These are phyloP conservation scores for Microtus richardsoni DNA, from an alignment of 2,113 vertebrate genomes.

Conservation along the genomic window DNA sequence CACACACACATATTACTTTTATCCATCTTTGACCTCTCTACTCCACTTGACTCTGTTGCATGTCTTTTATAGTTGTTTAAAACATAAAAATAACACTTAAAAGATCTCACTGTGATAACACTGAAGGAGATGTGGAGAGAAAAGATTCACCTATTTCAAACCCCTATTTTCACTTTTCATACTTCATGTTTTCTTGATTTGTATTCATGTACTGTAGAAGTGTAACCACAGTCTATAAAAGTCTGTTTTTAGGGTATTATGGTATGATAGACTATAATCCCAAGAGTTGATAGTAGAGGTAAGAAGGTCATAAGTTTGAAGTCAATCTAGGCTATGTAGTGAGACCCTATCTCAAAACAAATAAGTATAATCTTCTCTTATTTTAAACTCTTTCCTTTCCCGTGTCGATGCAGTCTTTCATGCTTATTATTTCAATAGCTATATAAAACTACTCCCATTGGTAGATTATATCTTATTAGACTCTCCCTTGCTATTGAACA, in stretches of 20 bases:
- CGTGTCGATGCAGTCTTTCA: constrained; percentile 19
- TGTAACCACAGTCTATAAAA: background rate
- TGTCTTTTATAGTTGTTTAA: background rate
- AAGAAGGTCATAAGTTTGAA: background rate
- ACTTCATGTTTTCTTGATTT: constrained; percentile 16
- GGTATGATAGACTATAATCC: background rate
- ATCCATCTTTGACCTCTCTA: constrained; percentile 23
- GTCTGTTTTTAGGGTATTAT: background rate
- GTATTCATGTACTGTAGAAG: background rate
- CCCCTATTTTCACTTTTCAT: constrained; percentile 8
- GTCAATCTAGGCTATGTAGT: background rate
- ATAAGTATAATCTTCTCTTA: background rate
- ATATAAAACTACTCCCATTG: constrained; percentile 37
- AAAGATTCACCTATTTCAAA: constrained; percentile 44
- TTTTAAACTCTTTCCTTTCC: constrained; percentile 31
- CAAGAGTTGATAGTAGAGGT: background rate
- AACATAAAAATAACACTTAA: constrained; percentile 19
- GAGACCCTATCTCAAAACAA: background rate
- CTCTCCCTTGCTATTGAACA: constrained; percentile 22
- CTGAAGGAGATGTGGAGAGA: constrained; percentile 46
- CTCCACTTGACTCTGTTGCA: background rate
- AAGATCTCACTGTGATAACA: background rate
- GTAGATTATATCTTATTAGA: constrained; percentile 52
- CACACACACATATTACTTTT: background rate
- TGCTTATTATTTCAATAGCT: constrained; percentile 44